Evolutionary conservation across 1,140 invertebrate genomes (phyloP), one percentile per base, ranked within the genome.

Genomic region (Bilobella aurantiaca): DNA sequence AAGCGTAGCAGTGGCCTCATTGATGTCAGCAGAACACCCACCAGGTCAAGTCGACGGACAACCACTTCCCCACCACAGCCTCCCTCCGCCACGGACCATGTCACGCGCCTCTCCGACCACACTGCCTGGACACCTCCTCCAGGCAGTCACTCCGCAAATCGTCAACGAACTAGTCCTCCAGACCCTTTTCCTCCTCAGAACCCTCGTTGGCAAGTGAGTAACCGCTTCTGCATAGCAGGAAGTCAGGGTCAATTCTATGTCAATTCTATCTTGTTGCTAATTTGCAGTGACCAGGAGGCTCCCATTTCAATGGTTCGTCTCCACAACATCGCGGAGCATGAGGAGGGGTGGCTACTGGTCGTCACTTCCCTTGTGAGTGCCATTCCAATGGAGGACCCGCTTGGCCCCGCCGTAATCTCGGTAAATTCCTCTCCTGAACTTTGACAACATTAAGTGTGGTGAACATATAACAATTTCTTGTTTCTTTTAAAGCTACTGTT

Each of bases 281-380:
- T 56, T 57, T 59, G 71, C 73, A 91, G 90, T 82, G 89, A 92
- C 64, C 86, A 90, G 77, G 90, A 93, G 71, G 88, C 90, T 42
- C 91, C 91, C 1, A 82, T 84, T 63, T 87, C 89, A 0, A 86
- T 95, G 81, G 77, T 90, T 46, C 86, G 86, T 72, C 78, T 96
- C 16, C 89, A 94, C 72, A 82, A 84, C 30, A 90, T 95, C 71
- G 91, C 93, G 16, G 91, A 95, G 70, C 86, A 87, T 74, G 91
- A 94, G 76, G 84, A 87, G 68, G 92, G 93, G 0, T 96, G 92
- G 92, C 84, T 95, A 60, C 85, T 89, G 78, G 87, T 96, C 58
- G 87, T 96, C 1, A 85, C 85, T 67, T 92, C 91, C 2, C 86
- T 96, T 80, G 86, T 95, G 31, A 85, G 89, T 72, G 85, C 89